Percentiles rank a stretch among this genome's conserved stretches.
Conservation (phyloP, 1,140 invertebrate genomes). For the Zophobas morio region DNA sequence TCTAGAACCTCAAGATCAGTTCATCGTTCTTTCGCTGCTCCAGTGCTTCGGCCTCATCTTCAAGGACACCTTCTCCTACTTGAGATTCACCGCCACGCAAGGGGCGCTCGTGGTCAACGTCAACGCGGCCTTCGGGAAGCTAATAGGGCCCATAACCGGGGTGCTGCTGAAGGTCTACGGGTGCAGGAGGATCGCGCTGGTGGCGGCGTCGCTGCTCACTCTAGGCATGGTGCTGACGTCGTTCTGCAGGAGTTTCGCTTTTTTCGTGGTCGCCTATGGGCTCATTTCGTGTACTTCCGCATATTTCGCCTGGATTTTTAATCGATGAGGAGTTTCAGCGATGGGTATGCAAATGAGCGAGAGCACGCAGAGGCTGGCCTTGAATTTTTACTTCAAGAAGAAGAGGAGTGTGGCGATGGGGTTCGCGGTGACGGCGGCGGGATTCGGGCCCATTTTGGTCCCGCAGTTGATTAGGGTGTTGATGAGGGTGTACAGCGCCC, state of each 20-base stretch:
- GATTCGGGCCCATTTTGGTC: constrained; percentile 69
- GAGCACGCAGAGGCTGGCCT: constrained; percentile 71
- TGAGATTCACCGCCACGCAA: constrained; percentile 74
- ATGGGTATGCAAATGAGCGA: constrained; percentile 74
- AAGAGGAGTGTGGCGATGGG: constrained; percentile 68
- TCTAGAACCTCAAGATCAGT: no score
- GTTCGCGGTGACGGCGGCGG: constrained; percentile 67
- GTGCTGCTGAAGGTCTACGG: constrained; percentile 76
- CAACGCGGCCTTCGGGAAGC: constrained; percentile 74
- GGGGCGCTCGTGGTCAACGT: constrained; percentile 78
- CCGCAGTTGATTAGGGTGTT: constrained; percentile 67
- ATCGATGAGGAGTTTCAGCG: constrained; percentile 66
- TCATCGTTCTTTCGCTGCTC: constrained; percentile 71
- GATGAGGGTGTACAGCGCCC: constrained; percentile 64
- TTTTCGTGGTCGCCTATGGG: constrained; percentile 76
- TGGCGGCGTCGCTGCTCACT: constrained; percentile 71
- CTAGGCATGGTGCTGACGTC: constrained; percentile 72
- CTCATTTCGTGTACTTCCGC: constrained; percentile 74
- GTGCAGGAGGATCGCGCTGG: constrained; percentile 75
- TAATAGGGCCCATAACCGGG: constrained; percentile 76
- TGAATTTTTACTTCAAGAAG: constrained; percentile 69
- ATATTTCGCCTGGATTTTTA: not conserved
- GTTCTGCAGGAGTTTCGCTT: constrained; percentile 72
- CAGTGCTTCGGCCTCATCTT: constrained; percentile 80
- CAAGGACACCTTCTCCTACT: constrained; percentile 72